phyloP scores from a whole-genome alignment of 2,113 vertebrate genomes.

The Clarias gariepinus region DNA sequence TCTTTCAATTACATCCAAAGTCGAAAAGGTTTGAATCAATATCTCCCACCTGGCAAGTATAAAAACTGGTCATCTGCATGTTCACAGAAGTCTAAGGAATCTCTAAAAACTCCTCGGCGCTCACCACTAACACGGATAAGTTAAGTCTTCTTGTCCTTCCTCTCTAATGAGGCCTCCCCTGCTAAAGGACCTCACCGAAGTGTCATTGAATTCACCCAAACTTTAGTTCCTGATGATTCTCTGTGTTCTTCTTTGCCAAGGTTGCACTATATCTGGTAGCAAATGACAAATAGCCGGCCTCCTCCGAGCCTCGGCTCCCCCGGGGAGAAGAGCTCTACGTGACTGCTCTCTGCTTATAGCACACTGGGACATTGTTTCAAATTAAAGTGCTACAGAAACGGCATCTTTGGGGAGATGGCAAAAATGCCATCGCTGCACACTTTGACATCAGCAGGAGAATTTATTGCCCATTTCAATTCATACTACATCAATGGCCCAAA shows the following conservation, averaged over 20 bases:
- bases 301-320: slow-evolving; percentile 46
- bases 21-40: background rate
- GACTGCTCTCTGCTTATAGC: slow-evolving; percentile 49
- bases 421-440: slow-evolving; percentile 36
- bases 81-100: background rate
- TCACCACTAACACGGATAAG: background rate
- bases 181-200: slow-evolving; percentile 30
- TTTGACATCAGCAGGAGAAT: slow-evolving; percentile 24
- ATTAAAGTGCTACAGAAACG: slow-evolving; percentile 54
- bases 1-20: slow-evolving; percentile 21
- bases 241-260: slow-evolving; percentile 59
- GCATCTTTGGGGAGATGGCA: slow-evolving; percentile 38
- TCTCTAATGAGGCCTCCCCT: slow-evolving; percentile 47
- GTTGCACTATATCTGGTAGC: slow-evolving; percentile 61
- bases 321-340: slow-evolving; percentile 49
- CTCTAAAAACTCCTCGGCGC: background rate
- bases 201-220: slow-evolving; percentile 57
- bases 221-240: slow-evolving; percentile 60
- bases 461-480: slow-evolving; percentile 23
- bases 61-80: background rate
- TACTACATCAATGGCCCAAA: slow-evolving; percentile 8
- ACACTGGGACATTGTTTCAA: slow-evolving; percentile 58
- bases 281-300: slow-evolving; percentile 59
- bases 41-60: slow-evolving; percentile 1
- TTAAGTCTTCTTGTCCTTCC: slow-evolving; percentile 54